These are phyloP conservation scores for Acholoe squamosa DNA, from an alignment of 2,888 invertebrate species.

Conservation along the genomic window DNA sequence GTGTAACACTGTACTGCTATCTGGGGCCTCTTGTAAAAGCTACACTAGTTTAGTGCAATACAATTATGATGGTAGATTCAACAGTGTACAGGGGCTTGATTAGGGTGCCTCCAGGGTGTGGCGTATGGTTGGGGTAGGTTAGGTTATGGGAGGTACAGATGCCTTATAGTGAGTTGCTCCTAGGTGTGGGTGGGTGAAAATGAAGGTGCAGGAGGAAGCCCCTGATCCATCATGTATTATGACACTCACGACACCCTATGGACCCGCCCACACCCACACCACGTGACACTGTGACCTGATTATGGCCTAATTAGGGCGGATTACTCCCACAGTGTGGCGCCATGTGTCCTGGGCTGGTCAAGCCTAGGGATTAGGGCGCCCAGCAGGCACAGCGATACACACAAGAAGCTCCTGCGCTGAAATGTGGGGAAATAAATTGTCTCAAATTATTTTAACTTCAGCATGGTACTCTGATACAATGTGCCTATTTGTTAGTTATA, in stretches of 20 bases:
- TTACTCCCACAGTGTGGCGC: neutral
- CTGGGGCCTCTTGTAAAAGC: no score
- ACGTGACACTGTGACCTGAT: constrained; percentile 13
- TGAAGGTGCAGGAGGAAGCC: neutral
- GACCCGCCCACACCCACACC: neutral
- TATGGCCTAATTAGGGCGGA: constrained; percentile 1
- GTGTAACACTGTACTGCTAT: no score
- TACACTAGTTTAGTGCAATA: no score
- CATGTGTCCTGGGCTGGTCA: neutral
- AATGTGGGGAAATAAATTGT: no score
- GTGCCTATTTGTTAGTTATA: no score
- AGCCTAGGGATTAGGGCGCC: neutral
- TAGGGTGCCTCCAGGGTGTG: no score
- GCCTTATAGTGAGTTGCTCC: neutral
- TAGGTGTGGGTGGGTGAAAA: neutral
- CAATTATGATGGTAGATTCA: no score
- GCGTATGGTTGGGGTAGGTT: neutral
- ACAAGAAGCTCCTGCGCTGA: neutral
- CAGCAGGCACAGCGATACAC: neutral
- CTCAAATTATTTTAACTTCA: no score
- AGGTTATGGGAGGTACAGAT: neutral
- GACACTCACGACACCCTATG: neutral
- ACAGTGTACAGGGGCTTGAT: neutral
- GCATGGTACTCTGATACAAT: neutral
- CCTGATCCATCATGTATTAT: constrained; percentile 1